Evolutionary conservation across 2,888 invertebrate genomes (phyloP).

Genomic region (Tanytarsus gracilentus): DNA sequence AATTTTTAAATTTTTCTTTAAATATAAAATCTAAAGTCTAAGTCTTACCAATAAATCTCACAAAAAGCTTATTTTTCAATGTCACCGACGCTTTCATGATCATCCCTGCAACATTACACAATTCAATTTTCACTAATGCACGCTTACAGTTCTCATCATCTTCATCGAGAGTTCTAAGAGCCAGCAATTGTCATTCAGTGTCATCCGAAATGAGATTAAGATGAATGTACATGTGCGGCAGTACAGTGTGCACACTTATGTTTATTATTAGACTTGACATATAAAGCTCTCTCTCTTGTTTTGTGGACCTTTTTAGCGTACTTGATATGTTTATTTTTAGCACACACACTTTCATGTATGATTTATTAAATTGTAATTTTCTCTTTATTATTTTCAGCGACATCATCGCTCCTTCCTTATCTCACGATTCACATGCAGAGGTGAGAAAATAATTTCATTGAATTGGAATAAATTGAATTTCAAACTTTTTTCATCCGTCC

Average conservation of each 20-base stretch:
- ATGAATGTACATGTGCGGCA: neutral
- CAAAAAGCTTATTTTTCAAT: neutral
- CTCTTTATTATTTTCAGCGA: conserved; percentile 48
- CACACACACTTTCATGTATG: neutral
- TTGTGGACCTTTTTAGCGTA: neutral
- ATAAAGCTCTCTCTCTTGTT: neutral
- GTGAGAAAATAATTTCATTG: too few species aligned
- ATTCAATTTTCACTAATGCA: neutral
- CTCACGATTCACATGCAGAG: conserved; percentile 81
- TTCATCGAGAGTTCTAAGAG: neutral
- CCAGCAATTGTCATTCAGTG: conserved; percentile 8
- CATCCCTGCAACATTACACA: neutral
- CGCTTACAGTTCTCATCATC: neutral
- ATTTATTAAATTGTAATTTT: conserved; percentile 6
- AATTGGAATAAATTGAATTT: too few species aligned
- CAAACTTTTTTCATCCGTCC: too few species aligned
- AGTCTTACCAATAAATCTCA: neutral
- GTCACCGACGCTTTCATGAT: neutral
- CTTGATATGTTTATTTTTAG: conserved; percentile 12
- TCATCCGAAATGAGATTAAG: conserved; percentile 1
- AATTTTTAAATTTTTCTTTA: too few species aligned
- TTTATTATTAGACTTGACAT: neutral
- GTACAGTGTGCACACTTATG: too few species aligned
- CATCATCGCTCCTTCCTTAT: conserved; percentile 75
- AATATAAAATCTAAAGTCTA: neutral